A percentile compares a stretch with the other conserved stretches of the same genome.
These are phyloP conservation scores for Pedetes capensis DNA, from an alignment of 2,113 vertebrate species.

Conservation along the genomic window DNA sequence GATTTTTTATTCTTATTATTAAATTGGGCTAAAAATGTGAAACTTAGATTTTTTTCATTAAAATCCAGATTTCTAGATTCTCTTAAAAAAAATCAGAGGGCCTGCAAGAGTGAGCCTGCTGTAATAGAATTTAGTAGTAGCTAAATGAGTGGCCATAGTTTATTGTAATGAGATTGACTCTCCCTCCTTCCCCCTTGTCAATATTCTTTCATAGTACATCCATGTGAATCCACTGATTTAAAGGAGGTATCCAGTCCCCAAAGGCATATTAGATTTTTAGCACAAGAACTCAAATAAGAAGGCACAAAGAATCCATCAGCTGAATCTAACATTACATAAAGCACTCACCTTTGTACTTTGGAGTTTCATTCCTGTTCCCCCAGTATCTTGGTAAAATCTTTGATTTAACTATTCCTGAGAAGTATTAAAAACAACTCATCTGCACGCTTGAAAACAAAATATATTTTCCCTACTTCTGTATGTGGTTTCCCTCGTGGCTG, in stretches of 20 bases:
- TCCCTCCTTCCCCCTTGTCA: background rate
- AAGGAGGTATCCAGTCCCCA: background rate
- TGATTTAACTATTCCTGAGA: background rate
- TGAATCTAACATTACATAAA: background rate
- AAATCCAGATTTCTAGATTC: background rate
- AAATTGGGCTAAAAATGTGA: background rate
- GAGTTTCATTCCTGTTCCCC: background rate
- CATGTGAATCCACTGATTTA: background rate
- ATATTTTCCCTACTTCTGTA: background rate
- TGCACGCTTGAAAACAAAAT: background rate
- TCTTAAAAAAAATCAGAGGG: background rate
- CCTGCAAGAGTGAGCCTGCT: background rate
- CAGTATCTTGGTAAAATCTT: background rate
- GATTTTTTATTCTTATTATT: background rate
- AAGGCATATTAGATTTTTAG: background rate
- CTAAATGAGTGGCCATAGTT: fast-evolving
- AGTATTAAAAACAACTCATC: background rate
- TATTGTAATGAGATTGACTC: background rate
- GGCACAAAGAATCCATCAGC: background rate
- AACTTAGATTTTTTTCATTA: background rate
- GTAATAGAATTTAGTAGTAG: background rate
- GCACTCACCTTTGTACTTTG: background rate
- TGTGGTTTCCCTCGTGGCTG: background rate
- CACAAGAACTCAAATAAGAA: background rate
- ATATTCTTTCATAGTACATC: background rate